Base-by-base conservation (phyloP, 1,140 invertebrate genomes). In the Ostrea denselamellosa region DNA sequence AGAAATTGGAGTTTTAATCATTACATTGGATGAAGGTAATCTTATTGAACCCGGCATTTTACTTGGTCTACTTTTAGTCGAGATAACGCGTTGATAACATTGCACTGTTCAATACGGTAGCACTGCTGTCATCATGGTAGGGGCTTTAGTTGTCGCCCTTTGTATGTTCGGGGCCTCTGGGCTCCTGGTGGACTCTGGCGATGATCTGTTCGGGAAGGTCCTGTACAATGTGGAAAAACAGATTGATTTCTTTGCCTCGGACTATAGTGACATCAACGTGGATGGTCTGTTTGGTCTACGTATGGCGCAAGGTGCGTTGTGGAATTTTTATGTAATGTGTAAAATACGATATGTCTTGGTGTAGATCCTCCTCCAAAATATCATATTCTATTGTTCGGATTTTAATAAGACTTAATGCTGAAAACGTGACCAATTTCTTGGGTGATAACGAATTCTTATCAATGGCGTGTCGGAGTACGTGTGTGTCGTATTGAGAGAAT, bases 211-310 rank as follows among this genome's bases (percentile, higher is more conserved):
- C 9, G 17, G 25, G 5, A 85, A 85, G 17, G 86, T 89, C n/a
- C 12, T 91, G 34, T 51, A 87, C 1, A 89, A 83, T 2, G 65
- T 91, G 19, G 87, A 90, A 22, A 87, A 58, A 58, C 81, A 77
- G 0, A 34, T 88, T 9, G 34, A 81, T 0, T 91, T 92, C 51
- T 91, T 92, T 83, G 83, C 86, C 77, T 28, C 77, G 1, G 90
- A 91, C 86, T 90, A 89, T 54, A 90, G 89, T 52, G 85, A 88
- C 68, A 88, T 92, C 25, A 92, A 92, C 51, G 89, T 92, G 7
- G 91, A 92, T 83, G 91, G 91, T 4, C 68, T 92, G 19, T 92
- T 91, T 88, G 91, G 91, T 28, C 65, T 92, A 8, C 85, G 90
- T 86, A 14, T 91, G 2, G 91, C 87, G n/a, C 89, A 92, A 90